A percentile compares a stretch with the other conserved stretches of the same genome.
phyloP scores from a whole-genome alignment of 1,140 invertebrate species.

The Agrilus planipennis region DNA sequence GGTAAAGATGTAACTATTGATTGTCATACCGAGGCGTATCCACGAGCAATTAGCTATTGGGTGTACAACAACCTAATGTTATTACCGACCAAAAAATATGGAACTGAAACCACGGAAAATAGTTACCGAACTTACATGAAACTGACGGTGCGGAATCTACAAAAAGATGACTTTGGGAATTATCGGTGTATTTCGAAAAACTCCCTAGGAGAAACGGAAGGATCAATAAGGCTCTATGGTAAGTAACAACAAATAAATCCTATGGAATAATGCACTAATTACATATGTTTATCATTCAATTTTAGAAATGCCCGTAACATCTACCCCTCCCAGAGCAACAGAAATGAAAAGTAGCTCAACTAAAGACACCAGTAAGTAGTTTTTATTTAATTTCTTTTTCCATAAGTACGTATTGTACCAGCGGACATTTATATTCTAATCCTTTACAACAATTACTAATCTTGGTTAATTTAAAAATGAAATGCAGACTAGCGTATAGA shows the following conservation, averaged over 20 bases:
- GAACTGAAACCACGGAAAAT: conserved; percentile 62
- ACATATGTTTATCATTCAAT: conserved; percentile 19
- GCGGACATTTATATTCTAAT: not conserved
- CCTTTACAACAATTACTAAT: not conserved
- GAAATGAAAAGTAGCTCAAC: conserved; percentile 52
- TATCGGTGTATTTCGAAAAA: conserved; percentile 87
- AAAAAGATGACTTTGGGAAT: conserved; percentile 66
- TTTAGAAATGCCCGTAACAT: conserved; percentile 57
- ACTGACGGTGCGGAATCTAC: conserved; percentile 67
- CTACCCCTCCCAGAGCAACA: conserved; percentile 49
- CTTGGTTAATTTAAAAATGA: conserved; percentile 2
- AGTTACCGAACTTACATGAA: conserved; percentile 77
- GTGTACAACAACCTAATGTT: conserved; percentile 76
- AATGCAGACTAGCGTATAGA: not conserved
- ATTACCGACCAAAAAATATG: conserved; percentile 69
- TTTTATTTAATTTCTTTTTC: conserved; percentile 7
- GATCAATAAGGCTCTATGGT: conserved; percentile 86
- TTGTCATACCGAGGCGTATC: conserved; percentile 87
- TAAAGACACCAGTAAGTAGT: conserved; percentile 54
- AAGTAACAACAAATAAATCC: conserved; percentile 33
- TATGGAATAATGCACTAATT: not conserved
- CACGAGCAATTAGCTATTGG: conserved; percentile 87
- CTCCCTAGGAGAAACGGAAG: conserved; percentile 85
- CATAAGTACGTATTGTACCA: conserved; percentile 13
- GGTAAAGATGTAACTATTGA: conserved; percentile 85